These are phyloP conservation scores for Agrochola litura DNA, from an alignment of 2,888 invertebrate genomes.

Conservation along the genomic window DNA sequence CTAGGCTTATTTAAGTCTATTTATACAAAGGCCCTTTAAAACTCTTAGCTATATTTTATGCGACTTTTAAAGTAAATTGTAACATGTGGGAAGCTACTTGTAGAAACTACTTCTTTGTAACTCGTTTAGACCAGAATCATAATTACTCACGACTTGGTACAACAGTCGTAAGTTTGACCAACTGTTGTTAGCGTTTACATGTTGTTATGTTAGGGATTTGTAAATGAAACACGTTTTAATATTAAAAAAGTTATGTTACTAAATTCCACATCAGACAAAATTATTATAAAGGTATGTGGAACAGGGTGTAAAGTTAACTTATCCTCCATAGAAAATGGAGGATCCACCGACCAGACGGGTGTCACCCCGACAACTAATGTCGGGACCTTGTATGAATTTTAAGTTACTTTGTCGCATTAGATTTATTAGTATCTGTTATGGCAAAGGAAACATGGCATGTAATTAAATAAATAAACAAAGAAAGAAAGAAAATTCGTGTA, in stretches of 20 bases:
- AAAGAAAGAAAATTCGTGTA: too few relatives aligned
- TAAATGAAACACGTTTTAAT: neutral
- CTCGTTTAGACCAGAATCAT: slow-evolving; percentile 23
- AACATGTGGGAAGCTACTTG: too few relatives aligned
- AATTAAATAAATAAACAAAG: too few relatives aligned
- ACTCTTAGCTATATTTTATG: slow-evolving; percentile 5
- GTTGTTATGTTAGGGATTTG: neutral
- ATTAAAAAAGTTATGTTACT: neutral
- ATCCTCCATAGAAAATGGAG: too few relatives aligned
- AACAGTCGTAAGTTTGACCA: neutral
- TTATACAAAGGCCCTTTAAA: neutral
- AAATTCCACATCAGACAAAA: neutral
- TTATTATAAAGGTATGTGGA: neutral
- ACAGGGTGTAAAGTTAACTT: too few relatives aligned
- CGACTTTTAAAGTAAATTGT: slow-evolving; percentile 27
- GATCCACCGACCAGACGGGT: too few relatives aligned
- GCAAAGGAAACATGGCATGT: too few relatives aligned
- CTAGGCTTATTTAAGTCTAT: too few relatives aligned
- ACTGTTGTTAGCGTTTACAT: neutral
- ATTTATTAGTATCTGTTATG: too few relatives aligned
- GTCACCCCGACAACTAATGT: too few relatives aligned
- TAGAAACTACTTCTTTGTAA: neutral
- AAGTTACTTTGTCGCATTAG: too few relatives aligned
- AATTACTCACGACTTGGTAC: slow-evolving; percentile 33
- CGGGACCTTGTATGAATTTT: too few relatives aligned